Conservation (phyloP, 30 jellyfish, hydroid and myxozoan genomes). For the Chironex yamaguchii region DNA sequence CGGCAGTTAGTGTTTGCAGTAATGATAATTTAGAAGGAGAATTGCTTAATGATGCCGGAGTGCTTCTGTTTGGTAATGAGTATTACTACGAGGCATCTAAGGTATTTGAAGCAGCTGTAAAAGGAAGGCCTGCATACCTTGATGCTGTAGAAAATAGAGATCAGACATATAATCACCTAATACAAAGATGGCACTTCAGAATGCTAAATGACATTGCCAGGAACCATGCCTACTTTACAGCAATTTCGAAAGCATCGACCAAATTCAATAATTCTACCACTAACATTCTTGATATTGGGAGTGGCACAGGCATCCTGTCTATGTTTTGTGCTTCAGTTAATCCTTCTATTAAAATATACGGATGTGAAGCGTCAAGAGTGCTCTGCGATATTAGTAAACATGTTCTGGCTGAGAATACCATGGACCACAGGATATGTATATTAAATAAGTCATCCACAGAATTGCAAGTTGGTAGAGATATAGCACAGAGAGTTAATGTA, state of each 20-base stretch:
- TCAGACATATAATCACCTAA: conserved; percentile 52
- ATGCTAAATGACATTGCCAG: conserved; percentile 87
- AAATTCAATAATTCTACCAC: conserved; percentile 22
- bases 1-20: background rate
- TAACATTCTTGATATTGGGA: conserved; percentile 80
- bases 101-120: background rate
- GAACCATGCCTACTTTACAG: conserved; percentile 60
- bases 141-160: conserved; percentile 52
- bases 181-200: conserved; percentile 90
- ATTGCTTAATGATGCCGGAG: background rate
- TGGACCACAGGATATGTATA: background rate
- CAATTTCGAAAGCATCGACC: conserved; percentile 59
- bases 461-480: conserved; percentile 47
- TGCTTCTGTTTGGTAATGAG: background rate
- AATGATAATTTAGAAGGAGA: too few relatives aligned
- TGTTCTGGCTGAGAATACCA: conserved; percentile 32
- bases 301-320: conserved; percentile 82
- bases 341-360: conserved; percentile 41
- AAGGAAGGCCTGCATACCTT: background rate
- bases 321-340: background rate
- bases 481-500: conserved; percentile 43
- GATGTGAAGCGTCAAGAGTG: conserved; percentile 76
- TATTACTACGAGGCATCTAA: background rate
- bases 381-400: conserved; percentile 64
- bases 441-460: conserved; percentile 82